Evolutionary conservation across 2,888 invertebrate genomes (phyloP).

Genomic region (Amiota minor): DNA sequence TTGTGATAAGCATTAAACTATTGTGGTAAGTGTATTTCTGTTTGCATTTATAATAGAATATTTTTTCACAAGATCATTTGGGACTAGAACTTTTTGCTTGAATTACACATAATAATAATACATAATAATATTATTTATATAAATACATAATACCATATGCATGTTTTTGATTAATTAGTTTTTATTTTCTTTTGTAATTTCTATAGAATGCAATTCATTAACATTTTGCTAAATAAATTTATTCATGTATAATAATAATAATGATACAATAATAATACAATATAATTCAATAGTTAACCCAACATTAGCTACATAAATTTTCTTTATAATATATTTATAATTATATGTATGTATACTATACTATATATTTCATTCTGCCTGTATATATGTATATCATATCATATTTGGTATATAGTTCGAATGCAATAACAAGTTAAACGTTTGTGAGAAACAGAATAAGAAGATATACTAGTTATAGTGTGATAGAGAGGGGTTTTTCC

Average conservation of each 20-base stretch:
- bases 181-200: background rate
- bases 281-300: slow-evolving; percentile 54
- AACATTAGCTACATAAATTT: slow-evolving; percentile 63
- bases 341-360: slow-evolving; percentile 10
- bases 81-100: slow-evolving; percentile 13
- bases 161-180: background rate
- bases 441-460: too few species aligned
- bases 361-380: background rate
- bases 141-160: slow-evolving; percentile 16
- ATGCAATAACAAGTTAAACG: slow-evolving; percentile 61
- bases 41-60: too few species aligned
- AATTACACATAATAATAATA: slow-evolving; percentile 3
- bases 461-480: too few species aligned
- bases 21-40: too few species aligned
- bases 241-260: slow-evolving; percentile 29
- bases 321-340: slow-evolving; percentile 29
- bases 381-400: slow-evolving; percentile 1
- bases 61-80: slow-evolving; percentile 1
- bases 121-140: background rate
- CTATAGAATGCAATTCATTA: slow-evolving; percentile 30
- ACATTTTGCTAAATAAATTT: slow-evolving; percentile 57
- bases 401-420: slow-evolving; percentile 27
- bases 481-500: slow-evolving; percentile 15
- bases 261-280: slow-evolving; percentile 34
- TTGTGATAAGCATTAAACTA: background rate